Base-by-base conservation (phyloP, 2,113 vertebrate species). In the Felis chaus region DNA sequence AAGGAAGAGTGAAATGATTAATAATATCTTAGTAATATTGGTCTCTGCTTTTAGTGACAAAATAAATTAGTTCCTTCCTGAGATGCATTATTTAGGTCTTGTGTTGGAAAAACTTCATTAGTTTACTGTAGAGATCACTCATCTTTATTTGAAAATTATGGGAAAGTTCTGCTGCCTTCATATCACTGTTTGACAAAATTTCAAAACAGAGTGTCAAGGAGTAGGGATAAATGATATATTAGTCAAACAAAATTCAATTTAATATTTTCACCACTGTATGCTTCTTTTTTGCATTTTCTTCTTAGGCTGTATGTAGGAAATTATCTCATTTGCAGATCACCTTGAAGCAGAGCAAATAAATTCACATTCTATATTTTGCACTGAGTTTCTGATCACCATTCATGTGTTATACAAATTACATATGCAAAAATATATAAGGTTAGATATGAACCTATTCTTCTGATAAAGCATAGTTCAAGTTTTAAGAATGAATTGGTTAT, bases 271-370 rank as follows among this genome's bases (percentile, higher is more conserved):
- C 65, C 48, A 53, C 25, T 10, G 15, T 48, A 3, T 89, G 61
- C 15, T 89, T 83, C 57, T 25, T 41, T 93, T 91, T 61, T 85
- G 29, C 39, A 74, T 88, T 97, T 97, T 93, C 36, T 53, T 84
- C 93, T 74, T 63, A 57, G 31, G 5, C 53, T 79, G 0, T 8
- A 7, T 55, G 36, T 71, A 23, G 48, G 14, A 94, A 94, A 79
- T 61, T 19, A 53, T 85, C 41, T 92, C 31, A 76, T 86, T 88
- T 85, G 27, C 23, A 36, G 18, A 55, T 71, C 10, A 80, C 33
- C 57, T 86, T 71, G 4, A 95, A 69, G n/a, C 31, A 57, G 50
- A 85, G n/a, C 29, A 39, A 36, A 71, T 10, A 92, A 63, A 82
- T 31, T 82, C 31, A 66, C 16, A 63, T 50, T 95, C 31, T 39